Conservation (phyloP, 2,888 invertebrate species). For the Bimastos eiseni region DNA sequence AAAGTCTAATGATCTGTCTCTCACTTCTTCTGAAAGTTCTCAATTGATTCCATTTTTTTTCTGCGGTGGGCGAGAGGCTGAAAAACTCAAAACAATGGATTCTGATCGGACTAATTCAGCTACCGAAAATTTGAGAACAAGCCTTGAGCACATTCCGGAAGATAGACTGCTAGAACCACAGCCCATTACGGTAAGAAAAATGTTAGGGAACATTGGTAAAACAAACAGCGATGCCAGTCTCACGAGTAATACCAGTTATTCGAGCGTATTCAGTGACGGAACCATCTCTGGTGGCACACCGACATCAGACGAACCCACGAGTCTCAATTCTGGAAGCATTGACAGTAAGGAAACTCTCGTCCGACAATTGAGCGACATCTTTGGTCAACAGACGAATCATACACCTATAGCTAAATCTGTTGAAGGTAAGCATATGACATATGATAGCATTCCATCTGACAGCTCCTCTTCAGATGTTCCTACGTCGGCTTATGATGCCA, state of each 20-base stretch:
- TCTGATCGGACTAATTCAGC: background rate
- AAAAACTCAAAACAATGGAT: background rate
- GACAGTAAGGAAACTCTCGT: background rate
- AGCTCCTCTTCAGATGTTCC: background rate
- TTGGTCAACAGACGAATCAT: background rate
- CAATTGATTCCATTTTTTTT: background rate
- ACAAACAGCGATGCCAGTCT: conserved; percentile 1
- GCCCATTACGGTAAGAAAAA: background rate
- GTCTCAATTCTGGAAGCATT: background rate
- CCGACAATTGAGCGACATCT: background rate
- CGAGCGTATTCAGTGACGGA: conserved; percentile 19
- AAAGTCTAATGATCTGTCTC: background rate
- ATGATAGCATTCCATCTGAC: background rate
- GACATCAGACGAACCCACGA: background rate
- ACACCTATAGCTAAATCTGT: background rate
- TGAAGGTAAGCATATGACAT: background rate
- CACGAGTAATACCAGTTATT: background rate
- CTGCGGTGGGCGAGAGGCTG: background rate
- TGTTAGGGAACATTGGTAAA: background rate
- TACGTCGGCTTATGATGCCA: background rate
- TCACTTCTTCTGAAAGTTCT: background rate
- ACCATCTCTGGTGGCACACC: background rate
- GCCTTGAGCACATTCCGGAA: conserved; percentile 18
- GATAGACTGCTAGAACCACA: background rate
- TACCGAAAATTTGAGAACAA: background rate